Conservation (phyloP, 2,888 invertebrate genomes). For the Anthrax anthrax region DNA sequence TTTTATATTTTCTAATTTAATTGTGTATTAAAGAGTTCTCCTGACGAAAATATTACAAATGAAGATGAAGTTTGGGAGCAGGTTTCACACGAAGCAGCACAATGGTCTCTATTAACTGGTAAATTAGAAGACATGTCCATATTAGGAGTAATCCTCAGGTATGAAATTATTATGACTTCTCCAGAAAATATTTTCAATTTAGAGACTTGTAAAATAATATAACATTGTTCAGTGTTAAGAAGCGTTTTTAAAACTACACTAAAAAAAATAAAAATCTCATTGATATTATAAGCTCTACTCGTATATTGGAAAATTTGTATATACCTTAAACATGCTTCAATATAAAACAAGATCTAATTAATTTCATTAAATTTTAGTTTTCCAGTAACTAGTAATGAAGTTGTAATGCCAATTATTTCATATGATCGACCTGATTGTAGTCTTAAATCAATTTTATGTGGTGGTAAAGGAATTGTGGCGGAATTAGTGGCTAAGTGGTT, state of each 20-base stretch:
- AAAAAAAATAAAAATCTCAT: too few relatives aligned
- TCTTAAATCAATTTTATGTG: slow-evolving; percentile 47
- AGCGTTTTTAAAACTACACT: too few relatives aligned
- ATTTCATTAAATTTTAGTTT: slow-evolving; percentile 16
- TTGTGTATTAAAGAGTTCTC: slow-evolving; percentile 20
- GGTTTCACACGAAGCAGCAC: slow-evolving; percentile 69
- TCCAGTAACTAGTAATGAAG: slow-evolving; percentile 18
- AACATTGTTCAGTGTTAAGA: too few relatives aligned
- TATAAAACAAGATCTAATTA: slow-evolving; percentile 19
- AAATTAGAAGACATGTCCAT: slow-evolving; percentile 81
- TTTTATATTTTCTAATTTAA: neutral
- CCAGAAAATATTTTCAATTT: slow-evolving; percentile 32
- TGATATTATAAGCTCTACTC: too few relatives aligned
- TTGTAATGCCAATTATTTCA: slow-evolving; percentile 39
- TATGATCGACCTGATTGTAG: slow-evolving; percentile 46
- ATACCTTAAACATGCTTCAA: too few relatives aligned
- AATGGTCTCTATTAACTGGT: slow-evolving; percentile 74
- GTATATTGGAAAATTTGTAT: too few relatives aligned
- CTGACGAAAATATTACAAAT: slow-evolving; percentile 29
- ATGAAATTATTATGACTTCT: slow-evolving; percentile 28
- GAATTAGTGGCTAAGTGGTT: slow-evolving; percentile 83
- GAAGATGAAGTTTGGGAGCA: slow-evolving; percentile 63
- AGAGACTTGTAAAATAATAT: too few relatives aligned
- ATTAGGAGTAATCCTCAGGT: slow-evolving; percentile 48
- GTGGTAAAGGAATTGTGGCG: slow-evolving; percentile 69